A percentile compares a stretch with the other conserved stretches of the same genome.
phyloP scores from a whole-genome alignment of 2,797 vertebrate genomes.

The Silurus lanzhouensis region DNA sequence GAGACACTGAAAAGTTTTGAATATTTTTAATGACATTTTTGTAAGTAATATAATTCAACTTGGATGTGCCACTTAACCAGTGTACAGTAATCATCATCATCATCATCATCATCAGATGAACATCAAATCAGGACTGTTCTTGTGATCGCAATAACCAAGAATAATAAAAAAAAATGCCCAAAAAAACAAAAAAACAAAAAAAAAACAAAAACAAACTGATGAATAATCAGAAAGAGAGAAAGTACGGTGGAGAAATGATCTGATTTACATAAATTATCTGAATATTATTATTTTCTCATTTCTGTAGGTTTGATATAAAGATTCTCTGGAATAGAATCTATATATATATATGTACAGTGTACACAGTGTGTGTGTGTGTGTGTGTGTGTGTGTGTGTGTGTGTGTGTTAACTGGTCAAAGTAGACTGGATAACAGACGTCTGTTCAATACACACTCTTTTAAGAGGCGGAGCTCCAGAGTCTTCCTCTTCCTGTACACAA shows the following conservation, averaged over 20 bases:
- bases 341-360: too few species aligned
- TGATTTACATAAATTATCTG: not conserved
- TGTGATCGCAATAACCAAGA: not conserved
- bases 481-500: conserved; percentile 58
- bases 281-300: not conserved
- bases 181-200: not conserved
- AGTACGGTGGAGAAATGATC: too few species aligned
- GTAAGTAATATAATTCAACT: conserved; percentile 41
- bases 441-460: conserved; percentile 85
- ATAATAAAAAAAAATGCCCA: conserved; percentile 6
- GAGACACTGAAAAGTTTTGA: not conserved
- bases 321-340: not conserved
- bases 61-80: conserved; percentile 42
- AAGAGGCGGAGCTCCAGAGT: conserved; percentile 76
- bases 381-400: conserved; percentile 21
- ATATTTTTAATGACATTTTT: conserved; percentile 48
- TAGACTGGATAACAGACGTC: conserved; percentile 71
- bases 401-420: conserved; percentile 77
- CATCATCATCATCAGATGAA: not conserved
- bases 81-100: conserved; percentile 17
- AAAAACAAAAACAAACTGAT: too few species aligned
- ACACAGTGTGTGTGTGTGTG: not conserved
- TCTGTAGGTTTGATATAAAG: not conserved
- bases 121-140: conserved; percentile 5
- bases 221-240: too few species aligned